phyloP scores from a whole-genome alignment of 35 echinoderm and acorn worm species.

The Eucidaris tribuloides region DNA sequence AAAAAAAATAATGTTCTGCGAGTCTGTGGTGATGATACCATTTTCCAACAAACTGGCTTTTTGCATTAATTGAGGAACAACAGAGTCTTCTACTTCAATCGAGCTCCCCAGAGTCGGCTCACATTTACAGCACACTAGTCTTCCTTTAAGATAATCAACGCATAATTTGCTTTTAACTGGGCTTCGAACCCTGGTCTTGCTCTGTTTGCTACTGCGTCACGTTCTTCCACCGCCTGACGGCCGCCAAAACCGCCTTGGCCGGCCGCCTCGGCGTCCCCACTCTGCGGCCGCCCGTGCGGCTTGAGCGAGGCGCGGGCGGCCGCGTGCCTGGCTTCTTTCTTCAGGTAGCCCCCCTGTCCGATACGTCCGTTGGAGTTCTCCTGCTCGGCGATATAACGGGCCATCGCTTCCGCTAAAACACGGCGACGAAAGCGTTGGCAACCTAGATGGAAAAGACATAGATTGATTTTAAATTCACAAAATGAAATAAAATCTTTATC shows the following conservation, averaged over 20 bases:
- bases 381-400: constrained; percentile 40
- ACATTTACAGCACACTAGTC: too few relatives aligned
- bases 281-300: constrained; percentile 56
- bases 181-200: constrained; percentile 8
- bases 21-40: too few relatives aligned
- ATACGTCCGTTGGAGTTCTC: constrained; percentile 1
- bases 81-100: too few relatives aligned
- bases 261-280: constrained; percentile 66
- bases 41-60: too few relatives aligned
- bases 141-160: too few relatives aligned
- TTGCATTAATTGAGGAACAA: too few relatives aligned
- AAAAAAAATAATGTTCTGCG: too few relatives aligned
- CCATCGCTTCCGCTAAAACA: constrained; percentile 68
- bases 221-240: constrained; percentile 48
- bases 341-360: not conserved
- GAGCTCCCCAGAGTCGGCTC: too few relatives aligned
- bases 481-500: not conserved
- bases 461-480: not conserved
- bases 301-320: constrained; percentile 57
- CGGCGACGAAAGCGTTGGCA: constrained; percentile 63
- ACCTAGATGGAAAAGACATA: constrained; percentile 23
- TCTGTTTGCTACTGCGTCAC: not conserved
- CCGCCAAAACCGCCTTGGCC: constrained; percentile 52
- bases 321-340: constrained; percentile 25
- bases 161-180: constrained; percentile 73